Percentiles rank a stretch among this genome's conserved stretches.
Evolutionary conservation across 1,140 invertebrate genomes (phyloP).

Genomic region (Odontomachus brunneus): DNA sequence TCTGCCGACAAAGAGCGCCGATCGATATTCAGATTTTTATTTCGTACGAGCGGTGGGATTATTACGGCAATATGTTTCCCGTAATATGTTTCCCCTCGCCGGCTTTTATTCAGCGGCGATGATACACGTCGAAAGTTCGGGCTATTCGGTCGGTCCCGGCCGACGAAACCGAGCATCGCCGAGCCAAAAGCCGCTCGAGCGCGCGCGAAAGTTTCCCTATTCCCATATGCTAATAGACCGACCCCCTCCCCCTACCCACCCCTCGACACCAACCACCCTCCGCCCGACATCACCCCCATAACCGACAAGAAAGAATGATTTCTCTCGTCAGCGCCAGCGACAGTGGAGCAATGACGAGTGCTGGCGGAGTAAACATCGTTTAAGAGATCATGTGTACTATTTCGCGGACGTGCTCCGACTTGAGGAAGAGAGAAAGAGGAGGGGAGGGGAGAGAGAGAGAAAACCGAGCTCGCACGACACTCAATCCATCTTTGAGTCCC

Average conservation of each 20-base stretch:
- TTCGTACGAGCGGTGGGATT: background rate
- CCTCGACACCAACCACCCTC: too few relatives aligned
- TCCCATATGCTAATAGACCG: slow-evolving; percentile 48
- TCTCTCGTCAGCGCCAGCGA: slow-evolving; percentile 8
- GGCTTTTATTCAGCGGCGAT: slow-evolving; percentile 36
- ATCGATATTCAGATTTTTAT: slow-evolving; percentile 47
- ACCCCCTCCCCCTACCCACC: too few relatives aligned
- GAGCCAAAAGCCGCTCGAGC: slow-evolving; percentile 21
- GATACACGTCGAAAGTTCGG: slow-evolving; percentile 46
- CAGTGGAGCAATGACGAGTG: background rate
- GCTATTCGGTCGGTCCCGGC: slow-evolving; percentile 1
- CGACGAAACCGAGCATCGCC: background rate
- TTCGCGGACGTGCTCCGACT: slow-evolving; percentile 27
- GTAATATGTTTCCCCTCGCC: slow-evolving; percentile 9
- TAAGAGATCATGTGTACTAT: slow-evolving; percentile 38
- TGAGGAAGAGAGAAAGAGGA: background rate
- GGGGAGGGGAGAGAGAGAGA: background rate
- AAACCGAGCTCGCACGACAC: background rate
- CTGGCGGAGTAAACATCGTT: slow-evolving; percentile 39
- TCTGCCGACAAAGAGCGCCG: slow-evolving; percentile 1
- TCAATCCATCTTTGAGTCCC: slow-evolving; percentile 46
- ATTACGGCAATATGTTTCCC: slow-evolving; percentile 36
- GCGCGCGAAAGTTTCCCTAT: slow-evolving; percentile 46
- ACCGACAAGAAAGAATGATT: slow-evolving; percentile 32
- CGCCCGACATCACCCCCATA: background rate